These are phyloP conservation scores for Metallyticus violacea DNA, from an alignment of 2,888 invertebrate genomes.

Conservation along the genomic window DNA sequence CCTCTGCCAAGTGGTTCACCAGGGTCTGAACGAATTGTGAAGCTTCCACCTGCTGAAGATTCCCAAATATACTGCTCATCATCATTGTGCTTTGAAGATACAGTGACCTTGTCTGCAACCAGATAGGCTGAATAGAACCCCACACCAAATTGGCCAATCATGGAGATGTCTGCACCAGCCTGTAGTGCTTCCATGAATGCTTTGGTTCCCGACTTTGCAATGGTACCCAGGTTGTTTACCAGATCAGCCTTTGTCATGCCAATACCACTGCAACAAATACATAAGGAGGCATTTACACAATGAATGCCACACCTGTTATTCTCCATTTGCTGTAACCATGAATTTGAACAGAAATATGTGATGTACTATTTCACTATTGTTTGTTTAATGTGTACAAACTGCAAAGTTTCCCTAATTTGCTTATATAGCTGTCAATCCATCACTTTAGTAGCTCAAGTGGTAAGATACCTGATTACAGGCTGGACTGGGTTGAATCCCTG, in stretches of 20 bases:
- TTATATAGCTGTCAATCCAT: too few species aligned
- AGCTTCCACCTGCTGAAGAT: conserved; percentile 96
- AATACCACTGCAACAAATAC: conserved; percentile 64
- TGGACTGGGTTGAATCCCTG: too few species aligned
- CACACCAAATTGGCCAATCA: conserved; percentile 99
- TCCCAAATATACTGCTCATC: conserved; percentile 99
- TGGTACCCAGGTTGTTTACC: conserved; percentile 97
- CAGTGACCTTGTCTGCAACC: conserved; percentile 90
- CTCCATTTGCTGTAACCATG: too few species aligned
- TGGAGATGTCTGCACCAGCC: conserved; percentile 98
- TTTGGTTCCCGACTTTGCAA: conserved; percentile 98
- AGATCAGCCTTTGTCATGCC: conserved; percentile 99
- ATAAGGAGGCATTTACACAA: too few species aligned
- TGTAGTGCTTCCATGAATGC: conserved; percentile 99
- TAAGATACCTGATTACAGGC: too few species aligned
- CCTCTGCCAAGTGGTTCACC: conserved; percentile 84
- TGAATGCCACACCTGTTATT: too few species aligned
- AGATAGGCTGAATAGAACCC: conserved; percentile 99
- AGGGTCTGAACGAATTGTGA: conserved; percentile 79
- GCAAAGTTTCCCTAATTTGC: too few species aligned
- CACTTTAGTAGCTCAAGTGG: too few species aligned
- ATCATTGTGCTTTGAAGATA: conserved; percentile 94
- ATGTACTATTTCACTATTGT: too few species aligned
- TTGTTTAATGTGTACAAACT: background rate
- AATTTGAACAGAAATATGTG: too few species aligned